Evolutionary conservation across 2,113 vertebrate species (phyloP), one percentile per base, ranked within the genome.

Genomic region (Neodon shergylaensis): DNA sequence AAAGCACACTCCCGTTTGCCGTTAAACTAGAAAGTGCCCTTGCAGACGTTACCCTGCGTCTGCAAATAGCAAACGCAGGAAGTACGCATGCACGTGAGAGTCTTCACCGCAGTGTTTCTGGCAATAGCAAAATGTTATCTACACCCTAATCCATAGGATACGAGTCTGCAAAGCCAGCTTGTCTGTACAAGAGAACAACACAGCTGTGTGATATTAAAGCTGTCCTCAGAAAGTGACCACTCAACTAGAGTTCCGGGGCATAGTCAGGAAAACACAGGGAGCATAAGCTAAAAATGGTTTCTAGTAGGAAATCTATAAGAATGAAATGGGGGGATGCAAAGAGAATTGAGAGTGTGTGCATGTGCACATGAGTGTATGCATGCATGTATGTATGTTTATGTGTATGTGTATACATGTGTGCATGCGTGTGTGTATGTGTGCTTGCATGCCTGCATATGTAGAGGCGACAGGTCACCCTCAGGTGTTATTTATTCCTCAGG

Each of bases 231-330:
- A 87, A 78, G 92, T 3, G 22, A 61, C 42, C 74, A 47, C 36
- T 58, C 16, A 54, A 44, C 63, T 8, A 21, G 47, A 90, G 39
- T 63, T 86, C 44, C 7, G 52, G 68, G 61, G 26, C 11, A 16
- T 12, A 68, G 17, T 72, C 49, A 73, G n/a, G 85, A 70, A 94
- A 94, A 66, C 7, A 33, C 61, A 77, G 66, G 91, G 86, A 77
- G 28, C 44, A 28, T 61, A 73, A 63, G 72, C 8, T 24, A 61
- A 95, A 26, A 31, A n/a, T 66, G 26, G 8, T 90, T 94, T 63
- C 42, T 31, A 2, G 16, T 39, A 86, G 65, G 19, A 70, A 76
- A 6, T 86, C 14, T 2, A 14, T 66, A 88, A 88, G 36, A 24
- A 63, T 31, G 66, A 49, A 90, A 24, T 26, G 11, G 61, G 78